Evolutionary conservation across 1,140 invertebrate genomes (phyloP).

Genomic region (Venustaconcha ellipsiformis): DNA sequence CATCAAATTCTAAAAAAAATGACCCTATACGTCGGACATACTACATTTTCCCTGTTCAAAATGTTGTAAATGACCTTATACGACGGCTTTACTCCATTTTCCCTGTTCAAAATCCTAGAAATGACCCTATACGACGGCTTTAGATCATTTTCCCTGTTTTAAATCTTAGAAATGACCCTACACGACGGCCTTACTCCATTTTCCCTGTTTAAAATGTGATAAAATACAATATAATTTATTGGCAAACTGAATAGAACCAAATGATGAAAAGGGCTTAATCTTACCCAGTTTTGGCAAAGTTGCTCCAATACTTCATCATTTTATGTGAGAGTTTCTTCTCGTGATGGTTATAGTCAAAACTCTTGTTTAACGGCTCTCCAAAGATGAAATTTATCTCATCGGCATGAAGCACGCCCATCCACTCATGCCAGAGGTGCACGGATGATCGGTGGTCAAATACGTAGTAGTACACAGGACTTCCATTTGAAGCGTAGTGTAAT

Average conservation of each 20-base stretch:
- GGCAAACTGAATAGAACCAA: not conserved
- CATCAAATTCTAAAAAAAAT: no score
- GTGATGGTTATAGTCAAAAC: constrained; percentile 85
- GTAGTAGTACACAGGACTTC: constrained; percentile 87
- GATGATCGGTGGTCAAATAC: constrained; percentile 90
- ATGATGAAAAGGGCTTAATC: not conserved
- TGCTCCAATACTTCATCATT: constrained; percentile 93
- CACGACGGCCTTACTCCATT: no score
- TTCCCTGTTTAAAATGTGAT: no score
- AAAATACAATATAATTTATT: not conserved
- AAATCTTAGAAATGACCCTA: no score
- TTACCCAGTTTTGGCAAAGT: constrained; percentile 96
- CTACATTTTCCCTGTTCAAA: no score
- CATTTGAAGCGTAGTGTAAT: constrained; percentile 86
- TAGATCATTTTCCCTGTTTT: no score
- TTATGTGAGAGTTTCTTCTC: constrained; percentile 90
- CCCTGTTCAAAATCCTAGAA: no score
- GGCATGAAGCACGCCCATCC: constrained; percentile 96
- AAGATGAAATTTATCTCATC: constrained; percentile 97
- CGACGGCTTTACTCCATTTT: no score
- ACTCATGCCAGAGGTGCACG: constrained; percentile 90
- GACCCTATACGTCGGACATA: no score
- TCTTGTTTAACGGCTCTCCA: constrained; percentile 85
- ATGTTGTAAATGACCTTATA: no score
- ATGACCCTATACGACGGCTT: no score